Evolutionary conservation across 2,888 invertebrate species (phyloP).

Genomic region (Colostygia pectinataria): DNA sequence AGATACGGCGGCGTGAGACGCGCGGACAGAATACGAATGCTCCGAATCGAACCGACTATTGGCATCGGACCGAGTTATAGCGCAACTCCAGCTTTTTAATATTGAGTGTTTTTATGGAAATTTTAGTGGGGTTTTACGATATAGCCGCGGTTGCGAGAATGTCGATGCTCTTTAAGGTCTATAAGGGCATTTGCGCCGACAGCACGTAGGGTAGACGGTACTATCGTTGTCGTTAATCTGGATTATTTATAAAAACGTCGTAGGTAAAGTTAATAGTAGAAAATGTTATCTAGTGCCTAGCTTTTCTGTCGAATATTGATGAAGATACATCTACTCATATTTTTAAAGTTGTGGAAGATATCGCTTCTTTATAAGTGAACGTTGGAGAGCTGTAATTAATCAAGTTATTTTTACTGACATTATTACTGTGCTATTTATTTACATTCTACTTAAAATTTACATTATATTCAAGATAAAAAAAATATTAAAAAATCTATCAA

Average conservation of each 20-base stretch:
- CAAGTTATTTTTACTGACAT: neutral
- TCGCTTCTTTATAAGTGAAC: too few relatives aligned
- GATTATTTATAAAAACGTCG: slow-evolving; percentile 32
- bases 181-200: slow-evolving; percentile 33
- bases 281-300: slow-evolving; percentile 5
- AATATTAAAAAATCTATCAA: neutral
- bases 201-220: slow-evolving; percentile 31
- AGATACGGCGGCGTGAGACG: slow-evolving; percentile 64
- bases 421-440: neutral
- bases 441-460: too few relatives aligned
- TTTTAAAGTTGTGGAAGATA: too few relatives aligned
- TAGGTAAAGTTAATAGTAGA: slow-evolving; percentile 16
- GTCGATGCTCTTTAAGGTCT: slow-evolving; percentile 45
- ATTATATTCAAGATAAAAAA: neutral
- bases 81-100: slow-evolving; percentile 65
- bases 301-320: neutral
- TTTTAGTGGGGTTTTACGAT: slow-evolving; percentile 53
- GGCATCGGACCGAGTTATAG: slow-evolving; percentile 57
- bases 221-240: slow-evolving; percentile 28
- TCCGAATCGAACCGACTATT: slow-evolving; percentile 43
- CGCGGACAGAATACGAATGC: slow-evolving; percentile 70
- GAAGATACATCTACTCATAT: neutral
- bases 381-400: too few relatives aligned
- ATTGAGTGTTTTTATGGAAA: slow-evolving; percentile 67
- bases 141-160: slow-evolving; percentile 46